Base-by-base conservation (phyloP, 2,113 vertebrate species). In the Parus major region DNA sequence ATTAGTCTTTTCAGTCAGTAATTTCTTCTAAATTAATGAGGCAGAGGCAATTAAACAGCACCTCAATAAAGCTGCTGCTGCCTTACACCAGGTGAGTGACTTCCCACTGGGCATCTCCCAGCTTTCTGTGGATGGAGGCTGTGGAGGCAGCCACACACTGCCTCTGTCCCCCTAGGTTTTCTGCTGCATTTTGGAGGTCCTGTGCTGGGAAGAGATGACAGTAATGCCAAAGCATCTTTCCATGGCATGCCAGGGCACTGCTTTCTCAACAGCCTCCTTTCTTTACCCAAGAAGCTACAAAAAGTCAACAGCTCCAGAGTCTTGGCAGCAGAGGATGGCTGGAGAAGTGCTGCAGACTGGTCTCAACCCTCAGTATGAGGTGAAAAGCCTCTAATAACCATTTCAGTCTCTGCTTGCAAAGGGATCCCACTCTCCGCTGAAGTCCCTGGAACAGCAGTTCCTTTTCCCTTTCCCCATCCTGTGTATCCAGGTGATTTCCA, bases 401-500 rank as follows among this genome's bases (percentile, higher is more conserved):
- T 17, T 77, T 31, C 75, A 41, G 47, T 4, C 35, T 57, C 64
- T 73, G 59, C 49, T 21, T 29, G 18, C 2, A 13, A 42, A 77
- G 39, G 31, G 44, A n/a, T 69, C 21, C 22, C 50, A 19, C 8
- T 3, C 52, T 41, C 42, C 21, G 47, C 65, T 64, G 20, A 14
- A 20, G 61, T 4, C 14, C 50, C 44, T n/a, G 59, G 25, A 33
- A 15, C 36, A 53, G 39, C 36, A 59, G 33, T 15, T n/a, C 15
- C 28, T 49, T 60, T 50, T 61, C 12, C 35, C 49, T 68, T 41
- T 72, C 57, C n/a, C 55, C 36, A 15, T 29, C 28, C 44, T 2
- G 1, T 24, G 22, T 20, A 15, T 25, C n/a, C 8, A 0, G 1
- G 2, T 6, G 64, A 2, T 25, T 50, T 6, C 47, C 5, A 1